phyloP scores from a whole-genome alignment of 2,113 vertebrate genomes.

The Malurus cyaneus region DNA sequence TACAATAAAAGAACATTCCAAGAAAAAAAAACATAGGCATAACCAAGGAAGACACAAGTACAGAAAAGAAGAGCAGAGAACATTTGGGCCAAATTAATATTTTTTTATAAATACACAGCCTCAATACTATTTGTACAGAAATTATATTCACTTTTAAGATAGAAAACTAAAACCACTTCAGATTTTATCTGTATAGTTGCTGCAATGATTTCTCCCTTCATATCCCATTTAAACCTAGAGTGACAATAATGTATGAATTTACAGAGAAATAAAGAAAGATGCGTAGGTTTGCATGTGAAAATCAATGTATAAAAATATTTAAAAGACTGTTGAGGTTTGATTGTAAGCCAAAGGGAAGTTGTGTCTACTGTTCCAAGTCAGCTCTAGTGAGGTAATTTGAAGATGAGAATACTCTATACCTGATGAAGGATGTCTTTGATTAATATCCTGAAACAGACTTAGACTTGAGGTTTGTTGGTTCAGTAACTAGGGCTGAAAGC shows the following conservation, averaged over 20 bases:
- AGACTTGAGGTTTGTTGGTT: conserved; percentile 13
- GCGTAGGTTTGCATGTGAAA: not conserved
- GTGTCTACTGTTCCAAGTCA: not conserved
- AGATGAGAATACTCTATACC: not conserved
- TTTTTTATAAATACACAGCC: not conserved
- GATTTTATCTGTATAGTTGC: not conserved
- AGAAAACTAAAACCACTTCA: not conserved
- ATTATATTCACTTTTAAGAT: not conserved
- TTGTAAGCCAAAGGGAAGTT: conserved; percentile 15
- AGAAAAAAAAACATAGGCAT: not conserved
- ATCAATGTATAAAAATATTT: not conserved
- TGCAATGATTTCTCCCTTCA: not conserved
- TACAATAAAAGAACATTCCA: not conserved
- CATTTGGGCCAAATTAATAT: not conserved
- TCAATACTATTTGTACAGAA: not conserved
- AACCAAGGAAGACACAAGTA: not conserved
- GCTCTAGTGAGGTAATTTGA: not conserved
- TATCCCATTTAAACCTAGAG: not conserved
- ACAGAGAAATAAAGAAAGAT: not conserved
- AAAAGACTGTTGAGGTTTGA: not conserved
- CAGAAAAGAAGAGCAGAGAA: not conserved
- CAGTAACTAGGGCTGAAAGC: conserved; percentile 8
- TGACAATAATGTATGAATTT: not conserved
- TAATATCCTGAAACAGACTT: not conserved
- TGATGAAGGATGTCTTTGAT: not conserved